Evolutionary conservation across 2,888 invertebrate species (phyloP), one percentile per base, ranked within the genome.

Genomic region (Acanthacorydalis orientalis): DNA sequence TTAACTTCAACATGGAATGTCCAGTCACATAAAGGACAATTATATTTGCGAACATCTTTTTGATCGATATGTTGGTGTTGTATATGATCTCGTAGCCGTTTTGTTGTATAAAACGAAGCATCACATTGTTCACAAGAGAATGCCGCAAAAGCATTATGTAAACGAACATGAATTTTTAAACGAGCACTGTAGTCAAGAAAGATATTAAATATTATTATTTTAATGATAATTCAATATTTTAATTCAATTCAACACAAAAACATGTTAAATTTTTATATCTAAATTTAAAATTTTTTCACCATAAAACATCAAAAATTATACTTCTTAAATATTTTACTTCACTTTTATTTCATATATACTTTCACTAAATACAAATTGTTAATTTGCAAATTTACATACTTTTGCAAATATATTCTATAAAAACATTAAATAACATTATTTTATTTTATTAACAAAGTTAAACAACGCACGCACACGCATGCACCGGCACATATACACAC

Each of bases 11-110:
- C 40, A 31, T 40, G 14, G 15, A 40, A 46, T 11, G 23, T 31
- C 46, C 46, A 46, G 32, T 46, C 46, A 16, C 46, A 46, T 15
- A 46, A 32, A 4, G 46, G 46, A 23, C 46, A 46, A 12, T 39
- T 11, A 33, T 34, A 46, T 12, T 31, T 40, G 6, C 16, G 10
- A 10, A 15, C 38, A 11, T 34, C 40, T 40, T 32, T 39, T 32
- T 23, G 10, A 23, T 23, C 23, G 6, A 23, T 23, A 15, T 46
- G 46, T 1, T 10, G 12, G n/a, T 39, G 12, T 11, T 31, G n/a
- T 7, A 39, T 12, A 31, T 46, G 46, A 11, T 40, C 39, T 12
- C 41, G 39, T 33, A 46, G 12, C 3, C 32, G 31, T 14, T 40
- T 39, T 11, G 40, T 33, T 4, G 46, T 39, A 4, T 40, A 32